A percentile compares a stretch with the other conserved stretches of the same genome.
phyloP scores from a whole-genome alignment of 2,797 vertebrate genomes.

The Sarcoramphus papa region DNA sequence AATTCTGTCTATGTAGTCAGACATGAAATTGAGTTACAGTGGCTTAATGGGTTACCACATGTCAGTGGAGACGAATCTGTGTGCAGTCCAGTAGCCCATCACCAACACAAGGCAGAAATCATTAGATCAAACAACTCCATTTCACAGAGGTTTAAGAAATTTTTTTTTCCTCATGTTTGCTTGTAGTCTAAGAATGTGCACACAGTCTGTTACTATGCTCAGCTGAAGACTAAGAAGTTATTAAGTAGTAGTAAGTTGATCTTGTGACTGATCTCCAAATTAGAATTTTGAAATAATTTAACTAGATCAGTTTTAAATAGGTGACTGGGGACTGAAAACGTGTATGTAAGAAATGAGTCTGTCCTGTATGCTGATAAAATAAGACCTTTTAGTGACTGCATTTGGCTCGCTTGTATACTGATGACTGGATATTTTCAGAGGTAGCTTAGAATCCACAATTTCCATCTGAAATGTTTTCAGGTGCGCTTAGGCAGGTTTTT shows the following conservation, averaged over 20 bases:
- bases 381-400: background rate
- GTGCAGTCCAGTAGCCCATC: background rate
- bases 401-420: background rate
- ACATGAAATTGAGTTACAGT: slow-evolving; percentile 29
- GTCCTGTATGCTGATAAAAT: background rate
- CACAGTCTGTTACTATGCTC: background rate
- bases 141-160: background rate
- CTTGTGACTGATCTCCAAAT: background rate
- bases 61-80: background rate
- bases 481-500: background rate
- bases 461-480: background rate
- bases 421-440: background rate
- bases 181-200: background rate
- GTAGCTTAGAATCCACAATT: background rate
- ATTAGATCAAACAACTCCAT: background rate
- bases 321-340: background rate
- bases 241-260: background rate
- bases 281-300: background rate
- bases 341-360: background rate
- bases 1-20: slow-evolving; percentile 9
- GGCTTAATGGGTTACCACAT: background rate
- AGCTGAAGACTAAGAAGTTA: background rate
- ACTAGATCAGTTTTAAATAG: background rate
- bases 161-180: background rate
- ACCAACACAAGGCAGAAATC: slow-evolving; percentile 1